Evolutionary conservation across 2,797 vertebrate genomes (phyloP).

Genomic region (Taeniopygia guttata): DNA sequence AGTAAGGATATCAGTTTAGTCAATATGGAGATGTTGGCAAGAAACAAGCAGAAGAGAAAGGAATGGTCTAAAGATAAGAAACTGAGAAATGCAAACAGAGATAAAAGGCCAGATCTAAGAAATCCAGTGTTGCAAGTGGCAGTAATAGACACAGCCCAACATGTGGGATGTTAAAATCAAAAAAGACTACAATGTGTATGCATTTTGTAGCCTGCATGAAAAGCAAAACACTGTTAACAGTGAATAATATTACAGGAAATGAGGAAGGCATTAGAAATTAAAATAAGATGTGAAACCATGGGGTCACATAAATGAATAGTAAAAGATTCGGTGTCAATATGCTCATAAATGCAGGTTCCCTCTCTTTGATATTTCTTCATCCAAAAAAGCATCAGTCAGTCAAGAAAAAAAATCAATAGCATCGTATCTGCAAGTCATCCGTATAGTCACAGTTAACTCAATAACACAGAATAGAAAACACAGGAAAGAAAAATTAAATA

Average conservation of each 20-base stretch:
- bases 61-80: neutral
- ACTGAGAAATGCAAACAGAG: neutral
- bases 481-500: neutral
- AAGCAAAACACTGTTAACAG: neutral
- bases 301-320: neutral
- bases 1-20: neutral
- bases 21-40: neutral
- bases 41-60: neutral
- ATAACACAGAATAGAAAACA: neutral
- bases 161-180: neutral
- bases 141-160: neutral
- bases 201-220: neutral
- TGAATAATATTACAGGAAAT: neutral
- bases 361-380: neutral
- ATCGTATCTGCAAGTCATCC: neutral
- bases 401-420: neutral
- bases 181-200: neutral
- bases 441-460: neutral
- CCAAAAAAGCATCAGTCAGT: neutral
- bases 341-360: neutral
- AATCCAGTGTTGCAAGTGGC: neutral
- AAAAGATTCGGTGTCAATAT: neutral
- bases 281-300: neutral
- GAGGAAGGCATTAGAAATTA: neutral
- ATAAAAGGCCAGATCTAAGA: slow-evolving; percentile 4